These are phyloP conservation scores for Heterodera filipjevi DNA, from an alignment of 2,888 invertebrate genomes.

Conservation along the genomic window DNA sequence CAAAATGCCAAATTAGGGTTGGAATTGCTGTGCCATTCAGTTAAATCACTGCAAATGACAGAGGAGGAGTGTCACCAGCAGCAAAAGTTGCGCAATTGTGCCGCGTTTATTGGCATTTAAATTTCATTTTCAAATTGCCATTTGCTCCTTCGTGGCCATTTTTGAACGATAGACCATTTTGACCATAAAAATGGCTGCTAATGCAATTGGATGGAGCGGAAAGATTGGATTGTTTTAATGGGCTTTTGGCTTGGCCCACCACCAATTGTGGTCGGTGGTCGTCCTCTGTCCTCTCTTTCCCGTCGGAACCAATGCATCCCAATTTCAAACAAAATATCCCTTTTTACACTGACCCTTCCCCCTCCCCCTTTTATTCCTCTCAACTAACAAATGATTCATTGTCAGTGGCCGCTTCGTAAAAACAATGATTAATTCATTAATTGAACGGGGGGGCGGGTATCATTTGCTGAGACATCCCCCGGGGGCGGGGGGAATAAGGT, in stretches of 20 bases:
- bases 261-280: conserved; percentile 1
- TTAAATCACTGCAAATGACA: not conserved
- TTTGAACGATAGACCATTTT: no score
- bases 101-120: no score
- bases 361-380: not conserved
- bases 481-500: not conserved
- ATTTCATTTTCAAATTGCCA: not conserved
- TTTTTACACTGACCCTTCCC: not conserved
- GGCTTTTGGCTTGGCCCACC: not conserved
- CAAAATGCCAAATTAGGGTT: not conserved
- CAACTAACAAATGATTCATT: no score
- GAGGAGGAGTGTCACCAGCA: not conserved
- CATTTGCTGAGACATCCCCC: not conserved
- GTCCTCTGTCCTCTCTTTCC: not conserved
- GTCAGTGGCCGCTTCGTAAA: not conserved
- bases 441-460: not conserved
- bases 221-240: conserved; percentile 9
- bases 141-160: no score
- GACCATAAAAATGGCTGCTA: not conserved
- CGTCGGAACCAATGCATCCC: not conserved
- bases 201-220: not conserved
- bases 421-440: not conserved
- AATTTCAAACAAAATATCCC: not conserved
- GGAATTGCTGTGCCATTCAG: not conserved
- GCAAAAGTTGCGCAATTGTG: not conserved